Conservation (phyloP, 2,113 vertebrate genomes). For the Polypterus senegalus region DNA sequence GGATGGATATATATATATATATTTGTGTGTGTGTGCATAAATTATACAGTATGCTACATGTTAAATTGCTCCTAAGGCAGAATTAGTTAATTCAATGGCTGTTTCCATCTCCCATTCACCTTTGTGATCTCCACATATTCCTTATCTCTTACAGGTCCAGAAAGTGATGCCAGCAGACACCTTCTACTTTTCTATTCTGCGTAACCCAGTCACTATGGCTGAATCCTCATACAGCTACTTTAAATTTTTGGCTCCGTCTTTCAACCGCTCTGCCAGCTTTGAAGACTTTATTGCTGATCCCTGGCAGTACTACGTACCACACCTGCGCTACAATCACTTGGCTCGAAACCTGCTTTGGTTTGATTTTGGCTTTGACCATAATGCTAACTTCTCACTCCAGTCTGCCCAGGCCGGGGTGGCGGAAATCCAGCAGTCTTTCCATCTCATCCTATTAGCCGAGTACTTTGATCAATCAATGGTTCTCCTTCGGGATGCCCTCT, state of each 20-base stretch:
- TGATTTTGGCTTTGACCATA: constrained; percentile 65
- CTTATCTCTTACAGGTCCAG: constrained; percentile 48
- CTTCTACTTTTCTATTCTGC: constrained; percentile 82
- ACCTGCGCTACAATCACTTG: constrained; percentile 65
- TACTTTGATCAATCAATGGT: constrained; percentile 85
- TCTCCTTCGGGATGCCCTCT: constrained; percentile 68
- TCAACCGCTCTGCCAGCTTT: constrained; percentile 59
- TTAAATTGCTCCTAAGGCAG: too few relatives aligned
- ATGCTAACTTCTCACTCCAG: constrained; percentile 42
- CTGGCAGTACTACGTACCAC: constrained; percentile 49
- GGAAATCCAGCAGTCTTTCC: constrained; percentile 51
- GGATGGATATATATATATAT: too few relatives aligned
- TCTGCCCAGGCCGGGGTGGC: constrained; percentile 35
- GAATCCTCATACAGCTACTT: constrained; percentile 82
- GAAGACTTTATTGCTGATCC: constrained; percentile 64
- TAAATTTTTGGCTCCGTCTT: constrained; percentile 65
- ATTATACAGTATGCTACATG: too few relatives aligned
- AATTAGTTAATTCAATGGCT: too few relatives aligned
- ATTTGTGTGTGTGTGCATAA: too few relatives aligned
- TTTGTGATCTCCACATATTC: neutral
- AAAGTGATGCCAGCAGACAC: constrained; percentile 76
- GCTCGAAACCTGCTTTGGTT: constrained; percentile 79
- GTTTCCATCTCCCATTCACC: neutral
- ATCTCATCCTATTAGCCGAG: constrained; percentile 66
- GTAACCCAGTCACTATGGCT: constrained; percentile 63